Evolutionary conservation across 2,113 vertebrate genomes (phyloP), one percentile per base, ranked within the genome.

Genomic region (Stegostoma tigrinum): DNA sequence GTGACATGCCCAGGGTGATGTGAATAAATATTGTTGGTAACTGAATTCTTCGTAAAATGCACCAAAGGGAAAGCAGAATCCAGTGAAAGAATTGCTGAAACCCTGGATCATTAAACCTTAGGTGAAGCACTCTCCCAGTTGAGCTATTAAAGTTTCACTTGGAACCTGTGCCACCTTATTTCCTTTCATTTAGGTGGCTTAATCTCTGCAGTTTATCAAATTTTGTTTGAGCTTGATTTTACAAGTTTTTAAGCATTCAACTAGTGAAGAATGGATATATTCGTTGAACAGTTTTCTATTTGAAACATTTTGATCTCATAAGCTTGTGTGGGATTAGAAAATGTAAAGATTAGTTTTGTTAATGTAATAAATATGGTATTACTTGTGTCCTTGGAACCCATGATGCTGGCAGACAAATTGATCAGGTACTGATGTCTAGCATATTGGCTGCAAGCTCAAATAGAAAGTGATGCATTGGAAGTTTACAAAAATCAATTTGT

Each of bases 401-500:
- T 23, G 10, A 24, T 89, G 86, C 24, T 55, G 27, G 15, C 64
- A 68, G 66, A 24, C 93, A 68, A 67, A 94, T 94, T 94, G 93
- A 70, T 90, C 87, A 61, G 48, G 34, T 94, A 42, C 61, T 27
- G 66, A 14, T 68, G 66, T 48, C 66, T 83, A 27, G 3, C 8
- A 21, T 64, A 68, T 42, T 42, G 24, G 64, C 23, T 34, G 12
- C 23, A 94, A 95, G 68, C 45, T 30, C n/a, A 21, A 42, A 94
- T 38, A 34, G 34, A 91, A n/a, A 34, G 21, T 91, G 55, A 91
- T 66, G 67, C 67, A 30, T 34, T 72, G 45, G 42, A 95, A 24
- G 42, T 30, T 91, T 27, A 72, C 23, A 95, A 95, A 95, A 95
- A 95, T 72, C 38, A 70, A 72, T 95, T 24, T 95, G 38, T 48